A percentile compares a stretch with the other conserved stretches of the same genome.
phyloP scores from a whole-genome alignment of 2,113 vertebrate species.

The Onychostoma macrolepis region DNA sequence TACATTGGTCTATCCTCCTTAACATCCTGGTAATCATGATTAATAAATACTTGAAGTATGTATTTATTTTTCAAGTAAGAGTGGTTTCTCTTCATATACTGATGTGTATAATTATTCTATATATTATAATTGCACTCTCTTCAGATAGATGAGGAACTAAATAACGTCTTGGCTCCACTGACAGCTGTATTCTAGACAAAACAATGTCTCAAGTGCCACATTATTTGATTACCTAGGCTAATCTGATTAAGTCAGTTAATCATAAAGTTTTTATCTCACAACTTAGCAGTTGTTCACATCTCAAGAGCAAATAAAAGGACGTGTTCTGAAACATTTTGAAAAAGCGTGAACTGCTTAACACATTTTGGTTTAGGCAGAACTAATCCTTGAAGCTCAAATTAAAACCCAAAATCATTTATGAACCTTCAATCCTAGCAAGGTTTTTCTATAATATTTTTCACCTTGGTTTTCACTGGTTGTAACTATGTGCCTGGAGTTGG shows the following conservation, averaged over 20 bases:
- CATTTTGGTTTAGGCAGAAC: background rate
- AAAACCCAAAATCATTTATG: background rate
- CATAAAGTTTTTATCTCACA: background rate
- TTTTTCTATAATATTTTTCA: slow-evolving; percentile 11
- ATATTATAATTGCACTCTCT: background rate
- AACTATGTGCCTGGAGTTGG: slow-evolving; percentile 7
- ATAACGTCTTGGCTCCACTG: background rate
- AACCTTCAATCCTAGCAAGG: background rate
- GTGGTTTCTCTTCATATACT: background rate
- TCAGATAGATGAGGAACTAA: background rate
- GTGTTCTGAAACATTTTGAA: background rate
- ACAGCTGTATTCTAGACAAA: background rate
- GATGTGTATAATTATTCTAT: background rate
- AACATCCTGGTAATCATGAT: background rate
- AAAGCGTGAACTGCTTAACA: background rate
- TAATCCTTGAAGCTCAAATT: background rate
- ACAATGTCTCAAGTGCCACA: background rate
- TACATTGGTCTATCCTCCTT: background rate
- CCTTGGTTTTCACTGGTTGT: background rate
- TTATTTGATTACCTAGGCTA: background rate
- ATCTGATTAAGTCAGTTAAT: background rate
- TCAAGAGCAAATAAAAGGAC: background rate
- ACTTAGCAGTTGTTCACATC: background rate
- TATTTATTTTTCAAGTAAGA: background rate
- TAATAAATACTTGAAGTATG: background rate